A percentile compares a stretch with the other conserved stretches of the same genome.
These are phyloP conservation scores for Oreochromis mossambicus DNA, from an alignment of 2,797 vertebrate genomes.

Conservation along the genomic window DNA sequence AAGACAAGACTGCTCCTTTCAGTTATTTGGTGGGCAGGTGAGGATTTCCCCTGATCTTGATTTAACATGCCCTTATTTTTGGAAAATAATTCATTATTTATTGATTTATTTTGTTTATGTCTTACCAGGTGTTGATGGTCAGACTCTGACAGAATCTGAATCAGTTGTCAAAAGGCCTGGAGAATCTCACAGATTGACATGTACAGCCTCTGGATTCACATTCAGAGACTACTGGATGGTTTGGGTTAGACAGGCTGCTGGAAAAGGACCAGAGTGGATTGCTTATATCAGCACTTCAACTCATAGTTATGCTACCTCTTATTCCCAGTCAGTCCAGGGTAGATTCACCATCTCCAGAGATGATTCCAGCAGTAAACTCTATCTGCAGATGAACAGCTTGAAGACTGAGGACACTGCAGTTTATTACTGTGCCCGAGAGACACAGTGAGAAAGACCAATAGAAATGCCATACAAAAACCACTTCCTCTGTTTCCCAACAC, in stretches of 20 bases:
- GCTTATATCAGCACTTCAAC: accelerated
- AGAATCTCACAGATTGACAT: accelerated
- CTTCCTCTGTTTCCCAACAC: no score
- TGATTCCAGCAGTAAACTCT: neutral
- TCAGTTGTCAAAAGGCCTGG: accelerated
- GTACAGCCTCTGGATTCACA: accelerated
- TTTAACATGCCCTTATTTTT: neutral
- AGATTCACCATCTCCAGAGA: neutral
- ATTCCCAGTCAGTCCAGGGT: neutral
- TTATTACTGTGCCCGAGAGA: conserved; percentile 32
- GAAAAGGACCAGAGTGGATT: accelerated
- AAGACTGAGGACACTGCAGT: conserved; percentile 39
- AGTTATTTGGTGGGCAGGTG: accelerated
- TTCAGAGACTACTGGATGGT: neutral
- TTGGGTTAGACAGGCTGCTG: accelerated
- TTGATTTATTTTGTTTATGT: neutral
- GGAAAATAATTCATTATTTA: neutral
- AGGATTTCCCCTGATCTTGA: no score
- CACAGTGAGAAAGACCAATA: no score
- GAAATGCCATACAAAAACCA: no score
- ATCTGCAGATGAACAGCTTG: conserved; percentile 43
- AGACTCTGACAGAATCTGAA: no score
- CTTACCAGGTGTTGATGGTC: no score
- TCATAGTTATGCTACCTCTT: neutral
- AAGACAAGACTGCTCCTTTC: accelerated